A percentile compares a stretch with the other conserved stretches of the same genome.
These are phyloP conservation scores for Pelochelys cantorii DNA, from an alignment of 2,797 vertebrate genomes.

Conservation along the genomic window DNA sequence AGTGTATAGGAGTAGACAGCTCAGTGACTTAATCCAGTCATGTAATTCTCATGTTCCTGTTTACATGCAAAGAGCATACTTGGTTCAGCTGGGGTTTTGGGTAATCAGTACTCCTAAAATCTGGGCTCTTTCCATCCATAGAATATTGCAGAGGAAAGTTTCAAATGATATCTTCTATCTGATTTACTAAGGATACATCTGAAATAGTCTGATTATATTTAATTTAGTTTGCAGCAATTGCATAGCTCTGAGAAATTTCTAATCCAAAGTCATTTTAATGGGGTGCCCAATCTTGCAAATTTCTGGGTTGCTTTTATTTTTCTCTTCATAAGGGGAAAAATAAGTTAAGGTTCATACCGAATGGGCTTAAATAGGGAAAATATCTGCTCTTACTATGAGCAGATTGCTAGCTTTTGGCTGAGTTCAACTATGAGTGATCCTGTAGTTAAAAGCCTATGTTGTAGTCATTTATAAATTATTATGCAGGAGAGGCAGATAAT, in stretches of 20 bases:
- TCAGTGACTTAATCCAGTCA: not conserved
- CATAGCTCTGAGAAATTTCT: not conserved
- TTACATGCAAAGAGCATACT: not conserved
- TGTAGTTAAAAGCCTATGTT: constrained; percentile 5
- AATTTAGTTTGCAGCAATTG: not conserved
- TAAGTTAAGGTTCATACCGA: constrained; percentile 32
- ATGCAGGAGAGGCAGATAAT: not conserved
- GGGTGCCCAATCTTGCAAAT: constrained; percentile 13
- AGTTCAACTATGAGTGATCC: constrained; percentile 24
- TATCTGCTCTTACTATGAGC: constrained; percentile 24
- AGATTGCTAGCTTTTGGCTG: constrained; percentile 43
- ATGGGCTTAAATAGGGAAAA: constrained; percentile 62
- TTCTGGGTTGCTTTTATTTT: constrained; percentile 27
- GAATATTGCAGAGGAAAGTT: not conserved
- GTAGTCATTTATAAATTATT: not conserved
- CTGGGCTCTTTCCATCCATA: not conserved
- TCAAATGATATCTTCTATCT: not conserved
- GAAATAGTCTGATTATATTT: not conserved
- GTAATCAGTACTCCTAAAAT: not conserved
- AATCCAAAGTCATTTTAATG: constrained; percentile 34
- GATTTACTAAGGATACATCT: not conserved
- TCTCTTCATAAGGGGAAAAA: constrained; percentile 18
- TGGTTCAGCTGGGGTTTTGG: not conserved
- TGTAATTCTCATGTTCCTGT: not conserved
- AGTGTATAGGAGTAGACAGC: not conserved